phyloP scores from a whole-genome alignment of 2,797 vertebrate genomes.

The Petrocephalus schoutedeni region DNA sequence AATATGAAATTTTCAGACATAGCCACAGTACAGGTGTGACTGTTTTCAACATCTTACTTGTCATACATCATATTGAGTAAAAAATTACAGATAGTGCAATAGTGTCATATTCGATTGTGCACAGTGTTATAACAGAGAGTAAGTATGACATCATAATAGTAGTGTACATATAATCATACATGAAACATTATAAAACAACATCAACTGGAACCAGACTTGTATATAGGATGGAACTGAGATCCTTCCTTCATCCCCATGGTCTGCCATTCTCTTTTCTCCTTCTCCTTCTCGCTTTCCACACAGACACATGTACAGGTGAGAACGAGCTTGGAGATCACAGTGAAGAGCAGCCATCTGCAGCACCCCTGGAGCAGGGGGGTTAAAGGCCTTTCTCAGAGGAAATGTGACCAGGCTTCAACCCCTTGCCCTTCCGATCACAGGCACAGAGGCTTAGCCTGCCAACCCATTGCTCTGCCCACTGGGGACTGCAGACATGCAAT shows the following conservation, averaged over 20 bases:
- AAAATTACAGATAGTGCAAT: neutral
- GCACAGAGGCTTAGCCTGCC: neutral
- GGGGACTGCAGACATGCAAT: neutral
- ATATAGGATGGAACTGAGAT: neutral
- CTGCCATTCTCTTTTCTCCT: neutral
- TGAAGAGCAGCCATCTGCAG: neutral
- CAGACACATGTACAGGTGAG: neutral
- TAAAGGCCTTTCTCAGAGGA: neutral
- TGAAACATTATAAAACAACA: neutral
- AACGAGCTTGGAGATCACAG: neutral
- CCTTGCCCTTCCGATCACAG: neutral
- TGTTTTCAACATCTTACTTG: neutral
- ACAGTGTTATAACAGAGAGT: neutral
- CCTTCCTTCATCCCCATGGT: neutral
- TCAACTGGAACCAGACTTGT: neutral
- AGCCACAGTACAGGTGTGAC: neutral
- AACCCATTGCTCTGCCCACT: neutral
- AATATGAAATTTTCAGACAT: neutral
- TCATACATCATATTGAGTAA: neutral
- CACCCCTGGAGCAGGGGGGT: neutral
- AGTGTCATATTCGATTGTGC: neutral
- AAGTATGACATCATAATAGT: neutral
- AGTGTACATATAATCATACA: neutral
- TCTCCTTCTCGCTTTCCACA: neutral
- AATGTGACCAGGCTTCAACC: neutral